Conservation (phyloP, 1,140 invertebrate genomes). For the Aphelinus certus region DNA sequence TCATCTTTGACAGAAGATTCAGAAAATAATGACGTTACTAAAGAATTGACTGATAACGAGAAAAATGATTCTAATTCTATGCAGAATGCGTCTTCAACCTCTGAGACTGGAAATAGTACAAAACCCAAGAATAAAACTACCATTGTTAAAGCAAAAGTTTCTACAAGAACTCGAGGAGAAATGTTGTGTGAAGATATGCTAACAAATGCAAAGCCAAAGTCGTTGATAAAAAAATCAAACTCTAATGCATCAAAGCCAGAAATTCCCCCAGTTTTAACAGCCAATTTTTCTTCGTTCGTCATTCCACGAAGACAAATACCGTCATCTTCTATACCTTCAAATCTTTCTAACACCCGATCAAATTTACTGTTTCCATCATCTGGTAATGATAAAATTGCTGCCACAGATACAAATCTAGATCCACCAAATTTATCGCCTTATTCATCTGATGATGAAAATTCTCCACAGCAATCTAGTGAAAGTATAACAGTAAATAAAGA, state of each 20-base stretch:
- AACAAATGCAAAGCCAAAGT: conserved; percentile 6
- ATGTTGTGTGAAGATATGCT: conserved; percentile 39
- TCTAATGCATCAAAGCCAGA: not conserved
- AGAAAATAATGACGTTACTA: not conserved
- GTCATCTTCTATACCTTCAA: conserved; percentile 2
- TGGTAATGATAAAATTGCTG: too few species aligned
- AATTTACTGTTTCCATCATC: too few species aligned
- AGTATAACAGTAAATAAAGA: too few species aligned
- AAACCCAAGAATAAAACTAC: conserved; percentile 20
- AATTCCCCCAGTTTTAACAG: not conserved
- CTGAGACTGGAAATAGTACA: not conserved
- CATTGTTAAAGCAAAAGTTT: conserved; percentile 35
- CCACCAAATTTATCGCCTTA: too few species aligned
- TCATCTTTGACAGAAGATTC: not conserved
- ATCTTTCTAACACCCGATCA: conserved; percentile 2
- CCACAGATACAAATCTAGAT: too few species aligned
- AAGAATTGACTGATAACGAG: not conserved
- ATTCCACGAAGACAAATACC: conserved; percentile 17
- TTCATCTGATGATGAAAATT: too few species aligned
- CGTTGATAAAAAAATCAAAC: conserved; percentile 13
- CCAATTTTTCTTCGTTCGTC: not conserved
- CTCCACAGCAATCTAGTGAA: too few species aligned
- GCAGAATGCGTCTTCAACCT: not conserved
- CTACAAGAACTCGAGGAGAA: conserved; percentile 25
- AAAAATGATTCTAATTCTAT: conserved; percentile 6